Evolutionary conservation across 2,888 invertebrate species (phyloP), one percentile per base, ranked within the genome.

Genomic region (Chirona hameri): DNA sequence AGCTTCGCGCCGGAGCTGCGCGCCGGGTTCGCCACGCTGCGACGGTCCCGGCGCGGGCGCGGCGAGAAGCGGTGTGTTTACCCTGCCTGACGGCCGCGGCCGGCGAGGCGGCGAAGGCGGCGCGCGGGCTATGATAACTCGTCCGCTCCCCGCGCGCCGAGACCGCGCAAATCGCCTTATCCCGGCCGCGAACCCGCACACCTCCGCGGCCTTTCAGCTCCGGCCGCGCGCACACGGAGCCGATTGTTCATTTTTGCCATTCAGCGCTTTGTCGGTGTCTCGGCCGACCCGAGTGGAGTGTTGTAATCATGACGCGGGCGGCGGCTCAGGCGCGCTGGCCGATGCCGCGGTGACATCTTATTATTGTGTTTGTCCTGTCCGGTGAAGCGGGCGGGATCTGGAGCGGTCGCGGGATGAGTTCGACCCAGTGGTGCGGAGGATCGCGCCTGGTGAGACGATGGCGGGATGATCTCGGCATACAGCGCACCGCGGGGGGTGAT

Each of bases 341-440:
- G 31, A 15, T 39, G 15, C 39, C 21, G 15, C 76, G 76, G 76
- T 76, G 76, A 76, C 76, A 76, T 76, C 76, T 76, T 76, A 76
- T 76, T 76, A 76, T 76, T 76, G 76, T 76, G 76, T 76, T 76
- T 76, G 76, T 76, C 39, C 76, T 76, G 15, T 31, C 10, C 76
- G 27, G 18, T 39, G 76, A 15, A 39, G 39, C 76, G 76, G 31
- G 5, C 3, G 15, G 39, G 31, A 76, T 31, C 31, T 29, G 18
- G 72, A 3, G 31, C 31, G 31, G 39, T 14, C 21, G 76, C 5
- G 60, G 76, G 24, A 76, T 39, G 14, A 0, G 15, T 31, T 15
- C 9, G 27, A 0, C 31, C 5, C 31, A 24, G 4, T 27, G 72
- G 72, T 21, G 57, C 57, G 14, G 14, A 57, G 57, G 57, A 21